These are phyloP conservation scores for Dryococelus australis DNA, from an alignment of 2,888 invertebrate genomes.

Conservation along the genomic window DNA sequence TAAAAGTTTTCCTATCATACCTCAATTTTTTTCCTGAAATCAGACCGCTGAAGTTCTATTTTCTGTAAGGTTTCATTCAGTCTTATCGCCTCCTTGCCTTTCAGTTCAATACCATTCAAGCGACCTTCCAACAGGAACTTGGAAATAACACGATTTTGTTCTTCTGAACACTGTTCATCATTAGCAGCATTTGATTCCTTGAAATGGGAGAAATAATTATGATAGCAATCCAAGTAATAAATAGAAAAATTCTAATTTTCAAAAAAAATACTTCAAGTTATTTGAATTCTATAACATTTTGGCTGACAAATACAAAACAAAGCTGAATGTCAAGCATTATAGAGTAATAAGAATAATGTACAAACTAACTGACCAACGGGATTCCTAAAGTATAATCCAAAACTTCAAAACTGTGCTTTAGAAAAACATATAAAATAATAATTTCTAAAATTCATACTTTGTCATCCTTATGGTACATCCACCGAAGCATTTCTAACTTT, in stretches of 20 bases:
- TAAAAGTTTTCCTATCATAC: slow-evolving; percentile 28
- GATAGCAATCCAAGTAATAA: neutral
- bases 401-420: too few species aligned
- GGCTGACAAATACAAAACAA: too few species aligned
- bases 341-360: too few species aligned
- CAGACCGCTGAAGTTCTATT: slow-evolving; percentile 65
- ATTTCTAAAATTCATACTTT: too few species aligned
- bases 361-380: too few species aligned
- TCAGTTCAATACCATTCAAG: slow-evolving; percentile 80
- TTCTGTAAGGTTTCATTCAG: slow-evolving; percentile 65
- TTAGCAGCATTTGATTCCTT: slow-evolving; percentile 26
- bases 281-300: neutral
- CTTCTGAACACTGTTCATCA: slow-evolving; percentile 55
- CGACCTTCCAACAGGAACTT: slow-evolving; percentile 84
- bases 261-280: slow-evolving; percentile 5
- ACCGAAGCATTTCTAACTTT: too few species aligned
- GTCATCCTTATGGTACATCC: too few species aligned
- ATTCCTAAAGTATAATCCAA: too few species aligned
- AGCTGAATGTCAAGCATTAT: too few species aligned
- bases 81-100: slow-evolving; percentile 61
- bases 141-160: slow-evolving; percentile 74
- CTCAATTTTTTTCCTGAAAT: slow-evolving; percentile 71
- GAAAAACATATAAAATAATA: too few species aligned
- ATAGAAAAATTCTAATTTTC: neutral
- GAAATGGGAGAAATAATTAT: neutral